These are phyloP conservation scores for Plagodis pulveraria DNA, from an alignment of 2,888 invertebrate genomes.

Conservation along the genomic window DNA sequence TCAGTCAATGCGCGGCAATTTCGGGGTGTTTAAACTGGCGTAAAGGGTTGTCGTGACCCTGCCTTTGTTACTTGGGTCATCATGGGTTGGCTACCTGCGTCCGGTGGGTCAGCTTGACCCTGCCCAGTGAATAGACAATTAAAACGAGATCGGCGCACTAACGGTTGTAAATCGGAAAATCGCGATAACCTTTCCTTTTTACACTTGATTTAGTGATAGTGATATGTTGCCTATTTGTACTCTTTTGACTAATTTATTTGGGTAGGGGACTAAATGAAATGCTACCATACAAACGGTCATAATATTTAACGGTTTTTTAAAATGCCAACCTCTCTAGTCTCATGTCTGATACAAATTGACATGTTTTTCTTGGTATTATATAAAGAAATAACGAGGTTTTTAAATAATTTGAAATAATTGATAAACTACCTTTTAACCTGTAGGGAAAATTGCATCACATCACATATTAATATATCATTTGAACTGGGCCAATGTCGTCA, in stretches of 20 bases:
- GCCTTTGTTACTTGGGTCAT: constrained; percentile 63
- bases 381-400: no score
- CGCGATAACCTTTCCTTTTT: constrained; percentile 75
- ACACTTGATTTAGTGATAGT: constrained; percentile 52
- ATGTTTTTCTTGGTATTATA: no score
- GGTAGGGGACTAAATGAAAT: constrained; percentile 24
- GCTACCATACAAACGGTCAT: background rate
- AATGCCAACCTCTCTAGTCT: no score
- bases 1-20: constrained; percentile 82
- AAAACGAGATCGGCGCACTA: constrained; percentile 76
- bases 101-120: constrained; percentile 65
- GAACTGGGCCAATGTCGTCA: background rate
- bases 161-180: constrained; percentile 73
- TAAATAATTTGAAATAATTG: no score
- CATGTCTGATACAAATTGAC: no score
- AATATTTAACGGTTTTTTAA: no score
- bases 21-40: constrained; percentile 78
- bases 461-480: no score
- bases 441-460: background rate
- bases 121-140: constrained; percentile 72
- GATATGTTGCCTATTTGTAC: constrained; percentile 59
- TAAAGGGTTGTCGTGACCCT: constrained; percentile 79
- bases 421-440: no score
- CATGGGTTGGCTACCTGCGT: constrained; percentile 79
- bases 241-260: constrained; percentile 42